Conservation (phyloP, 2,113 vertebrate species). For the Callospermophilus lateralis region DNA sequence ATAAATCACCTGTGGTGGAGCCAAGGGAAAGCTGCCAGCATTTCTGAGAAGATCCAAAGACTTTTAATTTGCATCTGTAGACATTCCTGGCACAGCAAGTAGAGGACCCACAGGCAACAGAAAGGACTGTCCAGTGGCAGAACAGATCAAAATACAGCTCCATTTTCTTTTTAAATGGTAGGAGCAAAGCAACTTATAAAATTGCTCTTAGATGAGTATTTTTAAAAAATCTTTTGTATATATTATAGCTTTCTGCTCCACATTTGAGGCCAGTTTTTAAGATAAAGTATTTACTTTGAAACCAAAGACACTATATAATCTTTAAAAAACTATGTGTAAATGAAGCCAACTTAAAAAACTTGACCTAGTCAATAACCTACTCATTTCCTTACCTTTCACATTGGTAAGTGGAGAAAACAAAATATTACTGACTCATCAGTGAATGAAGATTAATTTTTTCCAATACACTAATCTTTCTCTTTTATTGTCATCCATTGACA, state of each 20-base stretch:
- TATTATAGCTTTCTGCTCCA: background rate
- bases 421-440: background rate
- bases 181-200: background rate
- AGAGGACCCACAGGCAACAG: background rate
- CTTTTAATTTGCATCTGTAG: background rate
- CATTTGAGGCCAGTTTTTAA: background rate
- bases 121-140: background rate
- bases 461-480: background rate
- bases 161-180: background rate
- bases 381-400: background rate
- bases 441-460: background rate
- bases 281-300: background rate
- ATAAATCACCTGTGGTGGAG: background rate
- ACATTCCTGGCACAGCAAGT: background rate
- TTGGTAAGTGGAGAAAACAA: background rate
- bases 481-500: background rate
- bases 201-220: background rate
- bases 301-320: background rate
- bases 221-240: background rate
- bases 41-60: background rate
- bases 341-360: background rate
- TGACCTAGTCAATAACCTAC: background rate
- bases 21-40: background rate
- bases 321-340: background rate
- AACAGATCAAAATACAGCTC: background rate